Evolutionary conservation across 2,888 invertebrate genomes (phyloP), one percentile per base, ranked within the genome.

Genomic region (Herminia tarsipennalis): DNA sequence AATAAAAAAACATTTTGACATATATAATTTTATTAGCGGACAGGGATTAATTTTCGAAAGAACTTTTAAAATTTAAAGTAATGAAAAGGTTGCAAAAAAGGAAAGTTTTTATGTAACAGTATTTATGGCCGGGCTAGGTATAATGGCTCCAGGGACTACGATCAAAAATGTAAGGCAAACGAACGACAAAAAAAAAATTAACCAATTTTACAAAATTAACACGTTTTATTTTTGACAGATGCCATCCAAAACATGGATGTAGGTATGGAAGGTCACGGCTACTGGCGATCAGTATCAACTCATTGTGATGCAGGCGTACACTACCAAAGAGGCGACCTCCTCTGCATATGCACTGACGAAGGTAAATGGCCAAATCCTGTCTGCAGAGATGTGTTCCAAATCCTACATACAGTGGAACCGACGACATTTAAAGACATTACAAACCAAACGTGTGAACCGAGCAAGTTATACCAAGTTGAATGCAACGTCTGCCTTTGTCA

Each of bases 401-500:
- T 86, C 5, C 75, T 90, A 0, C 77, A 88, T 16, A 12, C 70
- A 1, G 81, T 88, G 1, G 71, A 78, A 61, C 37, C 67, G 0
- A 60, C 77, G 1, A 47, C 52, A 0, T 57, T 67, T 18, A 46
- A 50, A 1, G 22, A 59, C 22, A 48, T 67, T 1, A 34, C 42
- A 1, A 61, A 56, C 2, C 70, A 76, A 18, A 49, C 48, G n/a
- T 89, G 89, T 50, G 29, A 37, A 0, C 75, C 84, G 0, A 63
- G 56, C 0, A 82, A 78, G 41, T 69, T 84, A 0, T 83, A 88
- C 48, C 62, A 88, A 12, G 60, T 81, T 1, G 83, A 76, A 0
- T 90, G 89, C 46, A 86, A 87, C 35, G 83, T 83, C 1, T 90
- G 89, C 43, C 67, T 78, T 22, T 90, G 89, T 35, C 78, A 86